phyloP scores from a whole-genome alignment of 2,113 vertebrate species.

The Lichenostomus cassidix region DNA sequence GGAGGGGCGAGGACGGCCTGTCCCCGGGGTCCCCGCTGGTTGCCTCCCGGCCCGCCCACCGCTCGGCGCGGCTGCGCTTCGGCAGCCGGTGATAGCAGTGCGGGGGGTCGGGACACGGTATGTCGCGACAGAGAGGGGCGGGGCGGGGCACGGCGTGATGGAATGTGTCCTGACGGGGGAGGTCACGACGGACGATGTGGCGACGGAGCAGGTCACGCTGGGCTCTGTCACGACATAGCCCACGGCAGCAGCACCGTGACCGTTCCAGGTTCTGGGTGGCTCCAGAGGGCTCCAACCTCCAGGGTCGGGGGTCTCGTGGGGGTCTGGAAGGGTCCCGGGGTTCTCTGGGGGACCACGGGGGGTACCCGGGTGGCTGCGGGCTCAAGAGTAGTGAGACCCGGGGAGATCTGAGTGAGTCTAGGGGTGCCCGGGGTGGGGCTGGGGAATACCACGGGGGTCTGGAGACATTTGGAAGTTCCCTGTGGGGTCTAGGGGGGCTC shows the following conservation, averaged over 20 bases:
- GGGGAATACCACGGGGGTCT: too few species aligned
- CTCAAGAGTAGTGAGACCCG: too few species aligned
- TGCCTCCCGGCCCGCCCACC: too few species aligned
- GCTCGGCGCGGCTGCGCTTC: not conserved
- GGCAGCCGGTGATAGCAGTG: not conserved
- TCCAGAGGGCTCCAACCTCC: not conserved
- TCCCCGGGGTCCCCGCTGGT: not conserved
- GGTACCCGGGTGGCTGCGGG: not conserved
- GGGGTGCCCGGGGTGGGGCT: too few species aligned
- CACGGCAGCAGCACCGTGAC: not conserved
- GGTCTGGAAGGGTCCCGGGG: not conserved
- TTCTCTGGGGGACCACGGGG: too few species aligned
- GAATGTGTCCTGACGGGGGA: not conserved
- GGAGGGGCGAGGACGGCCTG: not conserved
- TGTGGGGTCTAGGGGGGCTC: too few species aligned
- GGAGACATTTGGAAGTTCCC: too few species aligned
- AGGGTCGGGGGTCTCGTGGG: not conserved
- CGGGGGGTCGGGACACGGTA: not conserved
- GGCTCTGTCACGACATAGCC: not conserved
- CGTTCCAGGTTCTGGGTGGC: not conserved
- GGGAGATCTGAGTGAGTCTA: too few species aligned
- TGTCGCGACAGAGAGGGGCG: not conserved
- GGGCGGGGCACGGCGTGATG: too few species aligned
- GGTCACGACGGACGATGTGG: not conserved
- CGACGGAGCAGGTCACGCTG: not conserved